These are phyloP conservation scores for Drosophila serrata DNA, from an alignment of 1,140 invertebrate genomes.

Conservation along the genomic window DNA sequence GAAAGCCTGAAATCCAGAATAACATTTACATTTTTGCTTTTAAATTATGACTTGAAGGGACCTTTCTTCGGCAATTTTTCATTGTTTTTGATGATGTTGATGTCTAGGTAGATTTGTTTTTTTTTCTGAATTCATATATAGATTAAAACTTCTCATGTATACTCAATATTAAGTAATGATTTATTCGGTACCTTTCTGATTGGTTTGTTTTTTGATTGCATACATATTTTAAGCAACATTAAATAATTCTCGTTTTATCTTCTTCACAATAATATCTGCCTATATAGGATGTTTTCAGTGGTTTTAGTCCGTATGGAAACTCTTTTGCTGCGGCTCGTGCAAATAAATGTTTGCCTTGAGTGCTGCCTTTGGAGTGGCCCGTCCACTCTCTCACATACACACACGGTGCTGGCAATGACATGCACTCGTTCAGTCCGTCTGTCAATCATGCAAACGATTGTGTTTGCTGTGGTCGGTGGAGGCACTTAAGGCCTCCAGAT, in stretches of 20 bases:
- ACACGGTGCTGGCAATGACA: conserved; percentile 52
- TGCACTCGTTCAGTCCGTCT: conserved; percentile 56
- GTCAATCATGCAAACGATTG: conserved; percentile 56
- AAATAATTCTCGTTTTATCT: background rate
- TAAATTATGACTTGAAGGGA: too few species aligned
- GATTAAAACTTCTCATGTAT: too few species aligned
- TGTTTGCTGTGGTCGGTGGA: conserved; percentile 41
- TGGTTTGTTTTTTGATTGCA: too few species aligned
- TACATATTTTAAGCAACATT: too few species aligned
- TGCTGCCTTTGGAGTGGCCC: conserved; percentile 54
- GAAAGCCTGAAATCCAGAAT: too few species aligned
- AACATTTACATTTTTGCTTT: too few species aligned
- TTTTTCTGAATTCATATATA: too few species aligned
- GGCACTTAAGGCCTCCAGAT: conserved; percentile 33
- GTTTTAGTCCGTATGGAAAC: conserved; percentile 1
- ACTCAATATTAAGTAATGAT: too few species aligned
- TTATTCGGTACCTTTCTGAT: too few species aligned
- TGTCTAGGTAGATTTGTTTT: too few species aligned
- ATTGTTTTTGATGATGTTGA: too few species aligned
- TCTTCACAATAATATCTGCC: background rate
- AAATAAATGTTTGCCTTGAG: conserved; percentile 58
- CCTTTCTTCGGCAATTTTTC: too few species aligned
- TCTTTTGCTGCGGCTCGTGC: conserved; percentile 30
- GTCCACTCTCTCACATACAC: conserved; percentile 27
- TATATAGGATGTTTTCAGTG: conserved; percentile 18